Evolutionary conservation across 2,113 vertebrate genomes (phyloP).

Genomic region (Mesocricetus auratus): DNA sequence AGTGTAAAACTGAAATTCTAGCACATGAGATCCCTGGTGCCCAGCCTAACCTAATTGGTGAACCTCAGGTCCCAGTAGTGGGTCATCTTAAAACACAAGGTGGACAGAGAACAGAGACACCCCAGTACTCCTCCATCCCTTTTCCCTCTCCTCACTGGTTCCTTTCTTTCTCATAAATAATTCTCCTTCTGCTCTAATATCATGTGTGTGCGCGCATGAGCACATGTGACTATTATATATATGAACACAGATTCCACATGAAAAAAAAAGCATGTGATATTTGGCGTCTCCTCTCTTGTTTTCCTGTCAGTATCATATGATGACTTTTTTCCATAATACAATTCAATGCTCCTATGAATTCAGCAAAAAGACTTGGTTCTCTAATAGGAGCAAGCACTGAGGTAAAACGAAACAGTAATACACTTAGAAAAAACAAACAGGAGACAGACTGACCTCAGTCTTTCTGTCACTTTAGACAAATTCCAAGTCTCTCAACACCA

Average conservation of each 20-base stretch:
- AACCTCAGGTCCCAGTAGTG: not conserved
- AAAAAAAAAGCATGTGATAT: not conserved
- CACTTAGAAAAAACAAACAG: not conserved
- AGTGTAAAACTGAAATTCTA: not conserved
- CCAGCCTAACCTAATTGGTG: not conserved
- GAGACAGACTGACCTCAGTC: not conserved
- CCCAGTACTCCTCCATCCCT: not conserved
- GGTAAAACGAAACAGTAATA: not conserved
- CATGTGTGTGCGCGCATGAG: too few species aligned
- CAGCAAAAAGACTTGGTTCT: not conserved
- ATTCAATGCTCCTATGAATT: not conserved
- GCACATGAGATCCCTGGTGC: not conserved
- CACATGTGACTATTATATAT: not conserved
- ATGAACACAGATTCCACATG: not conserved
- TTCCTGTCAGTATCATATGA: not conserved
- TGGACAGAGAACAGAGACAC: not conserved
- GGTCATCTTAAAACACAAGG: not conserved
- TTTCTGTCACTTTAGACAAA: not conserved
- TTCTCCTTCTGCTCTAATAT: not conserved
- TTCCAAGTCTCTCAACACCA: not conserved
- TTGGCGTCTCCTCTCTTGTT: not conserved
- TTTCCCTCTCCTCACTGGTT: not conserved
- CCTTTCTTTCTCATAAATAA: not conserved
- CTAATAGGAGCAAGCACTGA: not conserved
- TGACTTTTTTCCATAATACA: conserved; percentile 5